Conservation (phyloP, 2,113 vertebrate genomes). For the Catharus minimus region DNA sequence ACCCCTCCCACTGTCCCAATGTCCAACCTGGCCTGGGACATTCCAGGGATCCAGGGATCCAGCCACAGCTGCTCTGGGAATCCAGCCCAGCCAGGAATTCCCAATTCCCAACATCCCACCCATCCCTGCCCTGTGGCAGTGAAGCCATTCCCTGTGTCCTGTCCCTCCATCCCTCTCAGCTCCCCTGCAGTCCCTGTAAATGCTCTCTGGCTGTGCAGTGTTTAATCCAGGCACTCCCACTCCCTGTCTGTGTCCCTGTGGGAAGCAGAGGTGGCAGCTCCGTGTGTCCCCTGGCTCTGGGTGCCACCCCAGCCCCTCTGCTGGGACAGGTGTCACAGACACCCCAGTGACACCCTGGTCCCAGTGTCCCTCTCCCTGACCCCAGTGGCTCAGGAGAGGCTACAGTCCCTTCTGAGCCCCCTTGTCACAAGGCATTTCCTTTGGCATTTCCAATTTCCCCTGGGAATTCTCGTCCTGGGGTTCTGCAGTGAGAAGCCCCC, state of each 20-base stretch:
- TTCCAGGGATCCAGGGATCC: neutral
- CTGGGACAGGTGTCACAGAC: too few species aligned
- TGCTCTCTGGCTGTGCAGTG: fast-evolving
- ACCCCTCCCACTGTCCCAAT: neutral
- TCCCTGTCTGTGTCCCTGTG: fast-evolving
- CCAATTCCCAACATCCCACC: neutral
- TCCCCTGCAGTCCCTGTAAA: fast-evolving
- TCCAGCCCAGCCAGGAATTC: neutral
- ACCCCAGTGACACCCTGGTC: too few species aligned
- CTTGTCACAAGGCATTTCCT: too few species aligned
- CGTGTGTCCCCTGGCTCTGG: too few species aligned
- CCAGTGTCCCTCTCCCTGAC: too few species aligned
- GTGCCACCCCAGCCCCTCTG: too few species aligned
- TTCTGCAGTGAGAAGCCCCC: too few species aligned
- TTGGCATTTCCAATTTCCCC: too few species aligned
- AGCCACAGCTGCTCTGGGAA: neutral
- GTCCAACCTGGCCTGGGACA: neutral
- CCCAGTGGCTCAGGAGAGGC: too few species aligned
- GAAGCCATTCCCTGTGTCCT: neutral
- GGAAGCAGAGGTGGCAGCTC: too few species aligned
- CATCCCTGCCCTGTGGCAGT: neutral
- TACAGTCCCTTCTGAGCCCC: too few species aligned
- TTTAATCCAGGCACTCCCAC: fast-evolving
- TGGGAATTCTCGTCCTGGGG: too few species aligned
- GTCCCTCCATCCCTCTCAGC: neutral